These are phyloP conservation scores for Polyodon spathula DNA, from an alignment of 2,113 vertebrate genomes.

Conservation along the genomic window DNA sequence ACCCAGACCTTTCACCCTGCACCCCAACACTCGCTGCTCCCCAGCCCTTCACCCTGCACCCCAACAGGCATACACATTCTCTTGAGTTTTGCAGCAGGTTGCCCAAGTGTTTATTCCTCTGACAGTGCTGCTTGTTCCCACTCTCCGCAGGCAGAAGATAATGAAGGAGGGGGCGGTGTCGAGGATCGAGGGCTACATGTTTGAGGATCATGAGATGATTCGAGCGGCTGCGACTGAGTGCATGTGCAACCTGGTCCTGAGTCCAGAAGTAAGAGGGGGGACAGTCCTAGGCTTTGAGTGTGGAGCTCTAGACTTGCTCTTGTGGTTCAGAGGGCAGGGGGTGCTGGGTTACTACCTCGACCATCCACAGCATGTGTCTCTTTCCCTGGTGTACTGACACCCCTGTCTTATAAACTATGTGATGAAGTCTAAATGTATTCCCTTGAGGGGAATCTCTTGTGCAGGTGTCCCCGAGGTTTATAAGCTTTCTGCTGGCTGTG, in stretches of 20 bases:
- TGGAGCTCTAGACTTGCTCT: background rate
- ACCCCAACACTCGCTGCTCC: too few relatives aligned
- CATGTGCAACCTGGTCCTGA: slow-evolving; percentile 92
- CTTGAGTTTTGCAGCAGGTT: too few relatives aligned
- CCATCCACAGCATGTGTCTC: background rate
- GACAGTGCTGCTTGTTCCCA: background rate
- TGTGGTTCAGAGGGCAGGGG: too few relatives aligned
- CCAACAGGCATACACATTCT: too few relatives aligned
- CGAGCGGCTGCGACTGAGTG: slow-evolving; percentile 85
- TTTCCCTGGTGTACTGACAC: too few relatives aligned
- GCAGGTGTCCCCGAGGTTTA: background rate
- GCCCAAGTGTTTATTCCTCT: background rate
- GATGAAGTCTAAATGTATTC: too few relatives aligned
- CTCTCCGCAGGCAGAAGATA: slow-evolving; percentile 76
- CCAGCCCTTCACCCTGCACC: too few relatives aligned
- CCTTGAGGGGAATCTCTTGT: too few relatives aligned
- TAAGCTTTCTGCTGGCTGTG: background rate
- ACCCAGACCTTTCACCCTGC: too few relatives aligned
- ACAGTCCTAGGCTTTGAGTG: too few relatives aligned
- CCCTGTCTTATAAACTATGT: too few relatives aligned
- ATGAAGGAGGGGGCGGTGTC: slow-evolving; percentile 88
- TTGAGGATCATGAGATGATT: slow-evolving; percentile 88
- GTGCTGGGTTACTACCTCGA: too few relatives aligned
- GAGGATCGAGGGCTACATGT: slow-evolving; percentile 95
- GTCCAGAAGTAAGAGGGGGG: slow-evolving; percentile 69